Conservation (phyloP, 2,888 invertebrate genomes). For the Emmelina monodactyla region DNA sequence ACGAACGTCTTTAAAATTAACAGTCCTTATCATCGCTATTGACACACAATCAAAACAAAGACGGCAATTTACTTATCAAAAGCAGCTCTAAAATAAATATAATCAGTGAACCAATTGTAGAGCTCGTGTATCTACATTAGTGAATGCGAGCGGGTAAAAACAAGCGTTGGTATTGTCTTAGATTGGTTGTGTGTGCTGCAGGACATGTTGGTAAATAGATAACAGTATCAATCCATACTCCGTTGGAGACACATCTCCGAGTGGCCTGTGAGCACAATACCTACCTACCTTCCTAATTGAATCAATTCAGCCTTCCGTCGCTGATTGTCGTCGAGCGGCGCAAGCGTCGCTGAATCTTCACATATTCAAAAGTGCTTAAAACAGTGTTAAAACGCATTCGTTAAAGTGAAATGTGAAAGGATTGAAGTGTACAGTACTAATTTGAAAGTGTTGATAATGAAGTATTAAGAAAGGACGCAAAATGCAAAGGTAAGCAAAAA, state of each 20-base stretch:
- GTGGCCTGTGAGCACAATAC: constrained; percentile 10
- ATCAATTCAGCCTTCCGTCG: constrained; percentile 55
- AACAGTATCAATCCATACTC: constrained; percentile 50
- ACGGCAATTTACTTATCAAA: constrained; percentile 32
- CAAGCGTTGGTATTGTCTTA: constrained; percentile 38
- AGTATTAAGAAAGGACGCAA: no score
- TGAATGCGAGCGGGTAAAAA: constrained; percentile 31
- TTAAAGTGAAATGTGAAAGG: neutral
- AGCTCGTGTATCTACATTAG: constrained; percentile 29
- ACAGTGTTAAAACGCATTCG: no score
- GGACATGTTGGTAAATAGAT: constrained; percentile 57
- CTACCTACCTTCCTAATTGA: constrained; percentile 30
- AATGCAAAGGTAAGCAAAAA: no score
- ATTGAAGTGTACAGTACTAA: no score
- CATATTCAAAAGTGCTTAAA: neutral
- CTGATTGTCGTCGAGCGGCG: constrained; percentile 27
- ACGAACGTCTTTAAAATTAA: no score
- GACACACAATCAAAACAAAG: constrained; percentile 36
- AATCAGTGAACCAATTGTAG: constrained; percentile 40
- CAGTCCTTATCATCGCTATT: constrained; percentile 51
- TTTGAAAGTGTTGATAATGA: no score
- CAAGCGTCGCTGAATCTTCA: constrained; percentile 12
- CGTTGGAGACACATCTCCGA: constrained; percentile 32
- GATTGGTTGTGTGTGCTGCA: constrained; percentile 26
- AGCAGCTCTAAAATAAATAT: constrained; percentile 39